Conservation (phyloP, 2,888 invertebrate genomes). For the Parnassius smintheus region DNA sequence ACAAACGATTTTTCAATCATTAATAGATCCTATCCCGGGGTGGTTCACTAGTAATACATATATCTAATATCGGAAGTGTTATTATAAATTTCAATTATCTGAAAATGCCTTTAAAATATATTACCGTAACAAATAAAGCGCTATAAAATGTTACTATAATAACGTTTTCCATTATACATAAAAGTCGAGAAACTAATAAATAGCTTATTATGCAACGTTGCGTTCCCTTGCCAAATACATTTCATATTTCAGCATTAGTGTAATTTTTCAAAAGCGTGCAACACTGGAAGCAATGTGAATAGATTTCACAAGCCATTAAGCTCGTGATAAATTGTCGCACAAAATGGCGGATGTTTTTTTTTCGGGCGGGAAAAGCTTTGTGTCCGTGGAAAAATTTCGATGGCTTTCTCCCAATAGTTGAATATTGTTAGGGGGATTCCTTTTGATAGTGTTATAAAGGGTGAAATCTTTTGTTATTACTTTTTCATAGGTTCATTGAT, state of each 20-base stretch:
- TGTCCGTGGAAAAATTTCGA: constrained; percentile 60
- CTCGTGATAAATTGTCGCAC: constrained; percentile 79
- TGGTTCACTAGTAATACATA: too few species aligned
- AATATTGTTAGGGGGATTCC: constrained; percentile 54
- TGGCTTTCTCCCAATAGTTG: constrained; percentile 70
- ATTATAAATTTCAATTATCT: too few species aligned
- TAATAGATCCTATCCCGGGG: too few species aligned
- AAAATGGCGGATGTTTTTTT: constrained; percentile 67
- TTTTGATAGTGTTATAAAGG: constrained; percentile 60
- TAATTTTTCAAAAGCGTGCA: constrained; percentile 31
- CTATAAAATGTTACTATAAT: not conserved
- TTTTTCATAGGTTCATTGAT: constrained; percentile 9
- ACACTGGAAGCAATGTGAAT: constrained; percentile 51
- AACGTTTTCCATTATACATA: constrained; percentile 8
- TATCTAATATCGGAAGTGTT: too few species aligned
- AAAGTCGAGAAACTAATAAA: constrained; percentile 10
- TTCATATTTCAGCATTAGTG: constrained; percentile 29
- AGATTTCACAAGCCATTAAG: constrained; percentile 83
- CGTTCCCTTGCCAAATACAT: constrained; percentile 28
- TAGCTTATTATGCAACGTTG: constrained; percentile 25
- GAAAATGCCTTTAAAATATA: too few species aligned
- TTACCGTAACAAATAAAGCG: too few species aligned
- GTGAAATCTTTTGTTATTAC: constrained; percentile 51
- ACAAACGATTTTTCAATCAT: too few species aligned
- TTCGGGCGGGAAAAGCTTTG: constrained; percentile 70